Base-by-base conservation (phyloP, 2,797 vertebrate species). In the Phataginus tricuspis region DNA sequence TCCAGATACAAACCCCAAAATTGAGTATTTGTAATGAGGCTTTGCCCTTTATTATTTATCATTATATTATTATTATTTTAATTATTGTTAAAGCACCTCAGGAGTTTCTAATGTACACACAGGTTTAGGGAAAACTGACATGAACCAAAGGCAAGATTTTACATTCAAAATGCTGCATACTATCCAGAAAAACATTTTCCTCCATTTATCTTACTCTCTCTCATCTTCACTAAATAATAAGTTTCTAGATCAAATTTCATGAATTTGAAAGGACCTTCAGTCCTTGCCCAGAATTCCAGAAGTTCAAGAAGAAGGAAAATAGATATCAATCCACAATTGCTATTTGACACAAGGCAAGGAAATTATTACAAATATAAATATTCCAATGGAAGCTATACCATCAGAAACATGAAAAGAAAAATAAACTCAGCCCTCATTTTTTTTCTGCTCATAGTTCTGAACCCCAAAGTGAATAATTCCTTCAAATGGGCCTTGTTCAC, bases 211-310 rank as follows among this genome's bases (percentile, higher is more conserved):
- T 63, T 79, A 72, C 9, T 55, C 13, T 49, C 39, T 87, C 3
- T 87, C 53, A 63, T 59, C 37, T 68, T 75, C 68, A 31, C 49
- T n/a, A 95, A 95, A 82, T 31, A 79, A 63, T 53, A 77, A n/a
- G 21, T 5, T 68, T 85, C 5, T 57, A 77, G 16, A 23, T 69
- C n/a, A 85, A 39, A 90, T 92, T 57, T 75, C 37, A 82, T 53
- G n/a, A 90, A 34, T 18, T 77, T n/a, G n/a, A n/a, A n/a, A n/a
- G n/a, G n/a, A 39, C 4, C 4, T 13, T 57, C 14, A 27, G 14
- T 61, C 34, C 42, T 92, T 86, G 12, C 42, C 37, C 90, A 42
- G 19, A 94, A 78, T 86, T 89, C 23, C 29, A 78, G 9, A 94
- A 96, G 37, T 45, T 96, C 42, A 91, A 66, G 31, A 29, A 45